phyloP scores from a whole-genome alignment of 2,113 vertebrate species.

The Piliocolobus tephrosceles region DNA sequence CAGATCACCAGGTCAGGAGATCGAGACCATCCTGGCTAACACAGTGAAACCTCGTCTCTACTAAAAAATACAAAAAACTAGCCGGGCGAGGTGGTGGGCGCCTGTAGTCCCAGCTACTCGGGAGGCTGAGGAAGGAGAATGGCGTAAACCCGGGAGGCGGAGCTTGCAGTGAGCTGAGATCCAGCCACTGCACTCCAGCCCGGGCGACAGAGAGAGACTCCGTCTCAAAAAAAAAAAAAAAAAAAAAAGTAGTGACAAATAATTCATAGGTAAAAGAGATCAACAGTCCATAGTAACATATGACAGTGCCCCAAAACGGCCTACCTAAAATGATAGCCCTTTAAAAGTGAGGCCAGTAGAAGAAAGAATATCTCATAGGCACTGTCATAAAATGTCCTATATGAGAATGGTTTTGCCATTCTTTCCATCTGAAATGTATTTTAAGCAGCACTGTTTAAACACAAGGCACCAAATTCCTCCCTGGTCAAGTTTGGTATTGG shows the following conservation, averaged over 20 bases:
- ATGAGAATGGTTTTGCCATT: background rate
- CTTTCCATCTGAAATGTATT: background rate
- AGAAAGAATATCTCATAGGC: conserved; percentile 64
- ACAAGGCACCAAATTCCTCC: background rate
- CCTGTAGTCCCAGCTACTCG: too few species aligned
- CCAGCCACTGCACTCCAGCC: too few species aligned
- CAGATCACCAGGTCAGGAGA: too few species aligned
- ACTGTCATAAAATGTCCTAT: conserved; percentile 47
- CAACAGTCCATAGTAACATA: background rate
- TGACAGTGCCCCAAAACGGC: background rate
- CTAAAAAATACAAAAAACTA: too few species aligned
- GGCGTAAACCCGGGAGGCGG: too few species aligned
- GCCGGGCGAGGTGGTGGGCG: too few species aligned
- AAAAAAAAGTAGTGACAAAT: background rate
- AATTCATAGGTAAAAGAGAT: background rate
- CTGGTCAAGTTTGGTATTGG: background rate
- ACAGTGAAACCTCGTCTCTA: too few species aligned
- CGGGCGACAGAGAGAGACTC: too few species aligned
- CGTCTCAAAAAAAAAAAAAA: too few species aligned
- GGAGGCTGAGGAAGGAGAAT: too few species aligned
- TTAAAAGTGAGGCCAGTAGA: conserved; percentile 51
- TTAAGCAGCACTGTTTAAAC: conserved; percentile 27
- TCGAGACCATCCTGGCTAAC: too few species aligned
- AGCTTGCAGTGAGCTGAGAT: too few species aligned
- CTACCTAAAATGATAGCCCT: conserved; percentile 51